These are phyloP conservation scores for Neotoma lepida DNA, from an alignment of 2,113 vertebrate species.

Conservation along the genomic window DNA sequence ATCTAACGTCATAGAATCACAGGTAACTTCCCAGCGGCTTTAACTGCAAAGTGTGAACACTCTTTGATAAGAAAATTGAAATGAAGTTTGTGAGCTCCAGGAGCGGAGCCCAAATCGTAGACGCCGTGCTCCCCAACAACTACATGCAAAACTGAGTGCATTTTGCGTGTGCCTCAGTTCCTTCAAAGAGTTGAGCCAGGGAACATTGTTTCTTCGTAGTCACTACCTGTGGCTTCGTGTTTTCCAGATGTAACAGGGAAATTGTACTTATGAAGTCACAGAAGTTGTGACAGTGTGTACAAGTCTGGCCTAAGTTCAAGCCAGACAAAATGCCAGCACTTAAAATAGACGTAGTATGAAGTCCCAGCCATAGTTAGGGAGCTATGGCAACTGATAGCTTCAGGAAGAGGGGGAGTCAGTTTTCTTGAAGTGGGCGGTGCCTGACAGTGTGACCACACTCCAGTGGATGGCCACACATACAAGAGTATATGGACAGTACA, in stretches of 20 bases:
- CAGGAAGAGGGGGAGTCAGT: neutral
- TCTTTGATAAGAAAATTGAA: neutral
- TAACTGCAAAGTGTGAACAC: slow-evolving; percentile 1
- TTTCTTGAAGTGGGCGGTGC: neutral
- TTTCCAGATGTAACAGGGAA: neutral
- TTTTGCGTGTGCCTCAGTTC: rapidly evolving
- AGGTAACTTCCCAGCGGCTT: neutral
- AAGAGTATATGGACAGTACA: neutral
- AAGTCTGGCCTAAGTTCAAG: neutral
- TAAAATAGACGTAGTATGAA: neutral
- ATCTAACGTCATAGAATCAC: neutral
- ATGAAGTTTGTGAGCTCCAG: neutral
- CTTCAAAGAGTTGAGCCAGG: neutral
- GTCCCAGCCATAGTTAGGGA: neutral
- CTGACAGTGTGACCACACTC: neutral
- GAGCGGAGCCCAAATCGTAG: neutral
- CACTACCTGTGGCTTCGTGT: neutral
- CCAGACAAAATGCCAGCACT: neutral
- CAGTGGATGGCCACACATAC: neutral
- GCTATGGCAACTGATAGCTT: no score
- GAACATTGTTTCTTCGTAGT: neutral
- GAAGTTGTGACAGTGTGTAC: neutral
- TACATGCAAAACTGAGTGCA: neutral
- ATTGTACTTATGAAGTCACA: neutral
- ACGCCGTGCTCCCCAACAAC: neutral